Evolutionary conservation across 2,113 vertebrate genomes (phyloP).

Genomic region (Progne subis): DNA sequence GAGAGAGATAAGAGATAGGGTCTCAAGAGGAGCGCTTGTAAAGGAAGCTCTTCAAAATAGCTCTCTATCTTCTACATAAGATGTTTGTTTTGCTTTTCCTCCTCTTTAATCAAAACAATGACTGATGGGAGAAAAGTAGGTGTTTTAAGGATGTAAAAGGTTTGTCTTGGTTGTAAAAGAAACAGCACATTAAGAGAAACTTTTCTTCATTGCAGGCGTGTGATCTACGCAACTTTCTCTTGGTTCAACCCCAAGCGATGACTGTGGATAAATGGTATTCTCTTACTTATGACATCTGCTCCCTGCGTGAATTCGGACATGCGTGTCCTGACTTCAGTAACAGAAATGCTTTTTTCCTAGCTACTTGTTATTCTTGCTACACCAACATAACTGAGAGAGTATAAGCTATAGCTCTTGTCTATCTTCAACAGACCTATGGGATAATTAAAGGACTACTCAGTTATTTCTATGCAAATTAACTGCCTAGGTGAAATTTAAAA

Average conservation of each 20-base stretch:
- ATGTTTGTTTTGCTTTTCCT: not conserved
- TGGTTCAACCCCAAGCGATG: not conserved
- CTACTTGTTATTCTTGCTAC: conserved; percentile 48
- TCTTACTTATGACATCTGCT: conserved; percentile 55
- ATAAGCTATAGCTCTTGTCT: conserved; percentile 14
- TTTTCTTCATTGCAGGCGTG: not conserved
- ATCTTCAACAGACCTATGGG: not conserved
- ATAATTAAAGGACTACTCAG: conserved; percentile 32
- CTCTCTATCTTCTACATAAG: not conserved
- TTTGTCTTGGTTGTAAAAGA: not conserved
- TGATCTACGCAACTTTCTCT: not conserved
- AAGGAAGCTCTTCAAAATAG: conserved; percentile 13
- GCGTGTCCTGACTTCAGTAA: conserved; percentile 50
- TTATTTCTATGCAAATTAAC: conserved; percentile 34
- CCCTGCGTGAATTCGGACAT: conserved; percentile 50
- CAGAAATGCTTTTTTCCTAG: conserved; percentile 30
- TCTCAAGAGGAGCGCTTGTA: conserved; percentile 17
- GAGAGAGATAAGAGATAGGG: not conserved
- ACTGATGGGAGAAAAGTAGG: not conserved
- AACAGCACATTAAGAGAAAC: not conserved
- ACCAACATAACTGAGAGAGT: not conserved
- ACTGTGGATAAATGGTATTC: conserved; percentile 14
- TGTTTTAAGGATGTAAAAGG: not conserved
- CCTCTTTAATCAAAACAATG: conserved; percentile 14
- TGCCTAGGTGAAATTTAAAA: conserved; percentile 32